phyloP scores from a whole-genome alignment of 2,888 invertebrate species.

The Callimorpha dominula region DNA sequence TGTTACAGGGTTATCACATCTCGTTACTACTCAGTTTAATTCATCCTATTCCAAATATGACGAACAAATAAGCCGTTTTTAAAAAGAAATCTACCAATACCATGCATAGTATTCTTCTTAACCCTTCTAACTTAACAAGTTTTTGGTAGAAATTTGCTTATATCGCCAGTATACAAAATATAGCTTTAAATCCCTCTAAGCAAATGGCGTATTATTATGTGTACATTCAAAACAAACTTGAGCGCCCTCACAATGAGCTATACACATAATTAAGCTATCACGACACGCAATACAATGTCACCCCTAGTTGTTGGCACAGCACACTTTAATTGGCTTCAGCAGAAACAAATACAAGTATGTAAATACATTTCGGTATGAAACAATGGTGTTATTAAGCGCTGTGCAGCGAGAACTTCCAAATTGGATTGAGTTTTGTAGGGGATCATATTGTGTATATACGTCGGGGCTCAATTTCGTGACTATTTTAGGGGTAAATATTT shows the following conservation, averaged over 20 bases:
- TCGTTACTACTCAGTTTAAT: neutral
- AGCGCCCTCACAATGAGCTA: conserved; percentile 2
- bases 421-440: conserved; percentile 16
- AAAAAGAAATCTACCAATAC: neutral
- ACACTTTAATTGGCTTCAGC: conserved; percentile 23
- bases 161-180: neutral
- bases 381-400: conserved; percentile 17
- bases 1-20: neutral
- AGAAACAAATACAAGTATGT: conserved; percentile 22
- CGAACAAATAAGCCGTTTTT: neutral
- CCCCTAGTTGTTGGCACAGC: conserved; percentile 17
- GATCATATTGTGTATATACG: neutral
- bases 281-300: conserved; percentile 18
- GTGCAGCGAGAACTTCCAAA: conserved; percentile 11
- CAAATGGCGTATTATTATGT: conserved; percentile 6
- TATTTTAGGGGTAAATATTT: neutral
- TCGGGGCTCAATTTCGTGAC: neutral
- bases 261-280: conserved; percentile 25
- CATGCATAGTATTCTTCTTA: neutral
- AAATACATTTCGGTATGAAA: conserved; percentile 15
- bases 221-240: neutral
- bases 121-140: neutral
- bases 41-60: neutral
- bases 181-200: neutral
- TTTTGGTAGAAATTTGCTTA: neutral